Percentiles rank a stretch among this genome's conserved stretches.
phyloP scores from a whole-genome alignment of 2,113 vertebrate genomes.

The Galemys pyrenaicus region DNA sequence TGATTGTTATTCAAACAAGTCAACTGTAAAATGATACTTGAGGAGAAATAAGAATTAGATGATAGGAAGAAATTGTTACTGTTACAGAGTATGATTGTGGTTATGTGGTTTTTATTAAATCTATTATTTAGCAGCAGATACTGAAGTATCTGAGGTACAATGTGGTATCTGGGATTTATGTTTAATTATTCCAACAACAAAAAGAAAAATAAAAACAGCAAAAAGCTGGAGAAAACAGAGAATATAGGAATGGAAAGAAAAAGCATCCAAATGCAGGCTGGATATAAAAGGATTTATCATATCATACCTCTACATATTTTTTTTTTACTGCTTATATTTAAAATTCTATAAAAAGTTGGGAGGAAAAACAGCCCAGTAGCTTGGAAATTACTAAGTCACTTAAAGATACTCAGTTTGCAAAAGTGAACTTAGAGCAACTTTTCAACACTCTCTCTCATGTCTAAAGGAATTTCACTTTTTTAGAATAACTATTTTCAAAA shows the following conservation, averaged over 20 bases:
- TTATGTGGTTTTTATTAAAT: not conserved
- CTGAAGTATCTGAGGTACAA: not conserved
- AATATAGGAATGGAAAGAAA: slow-evolving; percentile 6
- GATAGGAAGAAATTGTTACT: not conserved
- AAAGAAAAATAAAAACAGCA: not conserved
- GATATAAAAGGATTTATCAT: not conserved
- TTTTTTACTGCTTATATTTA: not conserved
- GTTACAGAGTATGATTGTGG: not conserved
- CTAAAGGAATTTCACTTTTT: slow-evolving; percentile 19
- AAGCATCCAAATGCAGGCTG: not conserved
- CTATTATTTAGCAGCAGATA: not conserved
- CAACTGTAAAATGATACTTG: not conserved
- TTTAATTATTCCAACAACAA: not conserved
- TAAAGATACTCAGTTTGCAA: not conserved
- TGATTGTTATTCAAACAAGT: slow-evolving; percentile 4
- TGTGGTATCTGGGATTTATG: not conserved
- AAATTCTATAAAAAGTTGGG: not conserved
- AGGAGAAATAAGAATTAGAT: not conserved
- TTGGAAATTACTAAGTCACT: not conserved
- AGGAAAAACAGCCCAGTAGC: not conserved
- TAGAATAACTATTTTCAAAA: slow-evolving; percentile 20
- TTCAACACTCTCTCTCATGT: not conserved
- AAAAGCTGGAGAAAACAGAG: not conserved
- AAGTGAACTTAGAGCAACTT: not conserved
- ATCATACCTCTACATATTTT: not conserved